These are phyloP conservation scores for Lepidotrigona ventralis DNA, from an alignment of 1,140 invertebrate genomes.

Conservation along the genomic window DNA sequence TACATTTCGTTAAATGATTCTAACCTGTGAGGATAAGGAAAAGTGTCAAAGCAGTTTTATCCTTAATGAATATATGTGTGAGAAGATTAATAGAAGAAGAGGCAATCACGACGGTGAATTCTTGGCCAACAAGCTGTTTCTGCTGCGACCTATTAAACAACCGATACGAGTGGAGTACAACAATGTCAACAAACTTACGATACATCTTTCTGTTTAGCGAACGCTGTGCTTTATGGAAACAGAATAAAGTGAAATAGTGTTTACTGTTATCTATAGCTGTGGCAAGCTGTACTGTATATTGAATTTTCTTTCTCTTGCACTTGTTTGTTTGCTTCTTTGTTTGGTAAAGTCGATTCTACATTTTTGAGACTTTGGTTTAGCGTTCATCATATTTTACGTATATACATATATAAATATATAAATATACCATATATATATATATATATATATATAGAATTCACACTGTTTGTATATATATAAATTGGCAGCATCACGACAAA, in stretches of 20 bases:
- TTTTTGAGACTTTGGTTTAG: background rate
- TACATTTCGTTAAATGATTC: background rate
- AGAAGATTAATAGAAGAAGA: background rate
- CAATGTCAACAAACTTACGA: constrained; percentile 56
- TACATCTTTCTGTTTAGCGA: constrained; percentile 64
- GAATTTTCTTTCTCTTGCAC: constrained; percentile 25
- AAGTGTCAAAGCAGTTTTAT: constrained; percentile 62
- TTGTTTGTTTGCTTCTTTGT: background rate
- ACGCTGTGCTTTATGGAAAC: constrained; percentile 73
- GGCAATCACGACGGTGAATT: background rate
- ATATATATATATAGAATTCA: no score
- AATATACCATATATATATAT: background rate
- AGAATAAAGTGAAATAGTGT: constrained; percentile 77
- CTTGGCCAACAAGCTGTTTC: background rate
- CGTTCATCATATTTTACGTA: background rate
- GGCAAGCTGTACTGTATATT: background rate
- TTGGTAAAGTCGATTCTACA: background rate
- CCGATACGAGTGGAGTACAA: constrained; percentile 51
- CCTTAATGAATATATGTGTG: background rate
- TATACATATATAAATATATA: no score
- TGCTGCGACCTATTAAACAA: background rate
- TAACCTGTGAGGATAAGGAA: constrained; percentile 66
- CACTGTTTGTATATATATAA: background rate
- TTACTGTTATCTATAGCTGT: constrained; percentile 37
- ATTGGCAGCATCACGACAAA: background rate